Base-by-base conservation (phyloP, 1,140 invertebrate genomes). In the Atta cephalotes region DNA sequence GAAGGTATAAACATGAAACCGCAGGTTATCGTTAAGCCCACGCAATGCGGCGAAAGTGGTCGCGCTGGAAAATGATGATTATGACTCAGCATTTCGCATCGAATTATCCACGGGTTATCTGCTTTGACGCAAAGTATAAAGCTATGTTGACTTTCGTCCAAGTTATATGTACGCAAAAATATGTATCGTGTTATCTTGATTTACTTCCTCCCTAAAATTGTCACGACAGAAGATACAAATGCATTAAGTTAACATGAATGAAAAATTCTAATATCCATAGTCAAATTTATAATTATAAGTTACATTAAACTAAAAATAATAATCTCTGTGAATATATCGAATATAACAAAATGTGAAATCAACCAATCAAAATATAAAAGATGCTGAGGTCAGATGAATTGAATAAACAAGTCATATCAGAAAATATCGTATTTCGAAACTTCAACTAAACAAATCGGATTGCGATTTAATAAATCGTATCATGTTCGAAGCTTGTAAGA, bases 1-100 rank as follows among this genome's bases (percentile, higher is more conserved):
- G 56, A 88, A 86, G 82, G 87, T 86, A 77, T 88, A 81, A 86
- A 88, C 84, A 71, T 77, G 77, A 70, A 51, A 68, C 84, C 7
- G 78, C 85, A 62, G 56, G 85, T 89, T 88, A 89, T 88, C 84
- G 84, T 89, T 86, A 89, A 88, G 60, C 71, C 58, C 87, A 89
- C 84, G 84, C 87, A 86, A 86, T 63, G 14, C n/a, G 18, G 14
- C 71, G 39, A 10, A n/a, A 14, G 14, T 71, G 51, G 81, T 68
- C 74, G 81, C 87, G 60, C 84, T 88, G 85, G 81, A 65, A 79
- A 71, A 71, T 45, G 74, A 89, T 79, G 87, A 86, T 62, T 82
- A 81, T 81, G 66, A 81, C 79, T 81, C 74, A 58, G 77, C 76
- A 68, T 89, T 88, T 63, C 51, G 25, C 87, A 35, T 31, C 25